Evolutionary conservation across 1,140 invertebrate genomes (phyloP).

Genomic region (Psilanteris sp.): DNA sequence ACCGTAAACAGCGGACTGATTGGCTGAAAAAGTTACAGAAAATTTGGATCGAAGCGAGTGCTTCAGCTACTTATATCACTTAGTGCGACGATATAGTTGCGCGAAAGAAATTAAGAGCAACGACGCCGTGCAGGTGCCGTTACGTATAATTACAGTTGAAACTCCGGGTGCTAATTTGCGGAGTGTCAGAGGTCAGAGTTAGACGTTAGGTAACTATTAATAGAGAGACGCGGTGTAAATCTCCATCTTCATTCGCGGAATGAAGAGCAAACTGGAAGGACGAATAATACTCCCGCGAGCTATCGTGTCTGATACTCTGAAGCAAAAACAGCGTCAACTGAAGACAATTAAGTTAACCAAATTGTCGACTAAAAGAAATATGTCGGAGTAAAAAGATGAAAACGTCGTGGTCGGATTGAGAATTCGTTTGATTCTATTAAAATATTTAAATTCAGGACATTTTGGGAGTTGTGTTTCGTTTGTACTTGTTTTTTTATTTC

Average conservation of each 20-base stretch:
- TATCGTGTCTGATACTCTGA: constrained; percentile 11
- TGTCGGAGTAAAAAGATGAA: neutral
- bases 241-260: constrained; percentile 55
- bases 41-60: constrained; percentile 25
- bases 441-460: constrained; percentile 51
- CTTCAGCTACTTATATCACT: constrained; percentile 56
- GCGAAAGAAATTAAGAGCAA: constrained; percentile 60
- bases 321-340: constrained; percentile 5
- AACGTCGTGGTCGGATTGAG: constrained; percentile 11
- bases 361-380: no score
- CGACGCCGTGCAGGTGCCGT: constrained; percentile 51
- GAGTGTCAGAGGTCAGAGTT: constrained; percentile 62
- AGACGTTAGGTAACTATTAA: constrained; percentile 57
- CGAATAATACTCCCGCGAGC: constrained; percentile 40
- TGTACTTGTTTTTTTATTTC: no score
- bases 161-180: constrained; percentile 61
- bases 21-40: constrained; percentile 31
- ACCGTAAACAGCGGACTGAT: constrained; percentile 14
- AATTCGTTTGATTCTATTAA: constrained; percentile 53
- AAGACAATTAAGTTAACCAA: no score
- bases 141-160: constrained; percentile 64
- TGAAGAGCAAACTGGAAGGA: constrained; percentile 39
- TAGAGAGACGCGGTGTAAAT: constrained; percentile 52
- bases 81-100: constrained; percentile 49
- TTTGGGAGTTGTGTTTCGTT: constrained; percentile 30